Evolutionary conservation across 2,888 invertebrate species (phyloP).

Genomic region (Limenitis camilla): DNA sequence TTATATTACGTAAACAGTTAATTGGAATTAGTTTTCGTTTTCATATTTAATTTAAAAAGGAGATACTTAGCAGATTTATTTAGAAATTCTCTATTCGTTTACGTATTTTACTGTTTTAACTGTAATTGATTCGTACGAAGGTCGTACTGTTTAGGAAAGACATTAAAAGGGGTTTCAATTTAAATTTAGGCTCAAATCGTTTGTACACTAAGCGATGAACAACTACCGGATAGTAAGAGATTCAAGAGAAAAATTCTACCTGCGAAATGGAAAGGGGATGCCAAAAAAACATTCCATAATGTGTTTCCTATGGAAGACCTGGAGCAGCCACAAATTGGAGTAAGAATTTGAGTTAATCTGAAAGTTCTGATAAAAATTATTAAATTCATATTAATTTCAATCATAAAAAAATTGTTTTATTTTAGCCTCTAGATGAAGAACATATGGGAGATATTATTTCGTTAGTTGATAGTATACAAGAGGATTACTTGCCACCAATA

Average conservation of each 20-base stretch:
- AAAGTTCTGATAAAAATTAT: neutral
- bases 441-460: conserved; percentile 65
- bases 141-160: neutral
- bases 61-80: too few relatives aligned
- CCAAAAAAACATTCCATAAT: conserved; percentile 43
- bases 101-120: neutral
- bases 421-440: conserved; percentile 62
- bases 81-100: too few relatives aligned
- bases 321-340: conserved; percentile 29
- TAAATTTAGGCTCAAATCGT: conserved; percentile 46
- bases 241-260: conserved; percentile 36
- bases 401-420: too few relatives aligned
- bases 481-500: conserved; percentile 60
- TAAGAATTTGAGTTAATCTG: conserved; percentile 20
- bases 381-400: conserved; percentile 18
- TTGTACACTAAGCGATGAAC: conserved; percentile 56
- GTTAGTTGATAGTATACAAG: conserved; percentile 63
- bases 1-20: neutral
- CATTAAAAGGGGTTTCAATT: neutral
- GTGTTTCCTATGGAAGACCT: conserved; percentile 40
- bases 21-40: too few relatives aligned
- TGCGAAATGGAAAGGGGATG: conserved; percentile 46
- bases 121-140: neutral
- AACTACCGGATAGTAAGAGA: conserved; percentile 41
- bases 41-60: too few relatives aligned